Base-by-base conservation (phyloP, 2,113 vertebrate genomes). In the Labeo catla region DNA sequence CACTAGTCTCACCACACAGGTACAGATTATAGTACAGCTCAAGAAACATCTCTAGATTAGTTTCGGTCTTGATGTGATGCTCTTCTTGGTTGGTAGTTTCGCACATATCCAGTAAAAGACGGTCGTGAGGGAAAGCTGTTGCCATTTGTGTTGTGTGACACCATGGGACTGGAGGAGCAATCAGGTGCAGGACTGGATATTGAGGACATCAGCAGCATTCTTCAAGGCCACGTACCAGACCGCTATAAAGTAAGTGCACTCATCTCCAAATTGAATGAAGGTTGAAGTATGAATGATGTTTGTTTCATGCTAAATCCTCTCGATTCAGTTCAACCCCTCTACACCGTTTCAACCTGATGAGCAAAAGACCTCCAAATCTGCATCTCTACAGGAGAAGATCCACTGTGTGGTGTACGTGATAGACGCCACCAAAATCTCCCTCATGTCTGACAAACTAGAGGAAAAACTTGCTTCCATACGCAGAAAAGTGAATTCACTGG, bases 201-300 rank as follows among this genome's bases (percentile, higher is more conserved):
- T 39, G 39, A 39, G 39, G 39, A 39, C 39, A 3, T 39, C 39
- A 39, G 39, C 39, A 39, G 39, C 39, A 39, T 95, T 86, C 84
- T 91, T 81, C 92, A 91, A 50, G 94, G 94, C 13, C 91, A 94
- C 47, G n/a, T 95, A 16, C 89, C 86, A 59, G 93, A 95, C 88
- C 86, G 86, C 21, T 95, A 93, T 63, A 92, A 93, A 93, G 94
- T 95, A 84, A 43, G 84, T 15, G 19, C 19, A 61, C 28, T 79
- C 0, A 2, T 23, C 5, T 59, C 0, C 5, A 43, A 0, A n/a
- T 16, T 15, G 11, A n/a, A 79, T 61, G 4, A 45, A 13, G 9
- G 11, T 1, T 34, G 1, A 10, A 57, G 15, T 10, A 57, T 3
- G 1, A 21, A 11, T 9, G 0, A 34, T 0, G 8, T 50, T 36